Base-by-base conservation (phyloP, 2,888 invertebrate genomes). In the Lordiphosa andalusiaca region DNA sequence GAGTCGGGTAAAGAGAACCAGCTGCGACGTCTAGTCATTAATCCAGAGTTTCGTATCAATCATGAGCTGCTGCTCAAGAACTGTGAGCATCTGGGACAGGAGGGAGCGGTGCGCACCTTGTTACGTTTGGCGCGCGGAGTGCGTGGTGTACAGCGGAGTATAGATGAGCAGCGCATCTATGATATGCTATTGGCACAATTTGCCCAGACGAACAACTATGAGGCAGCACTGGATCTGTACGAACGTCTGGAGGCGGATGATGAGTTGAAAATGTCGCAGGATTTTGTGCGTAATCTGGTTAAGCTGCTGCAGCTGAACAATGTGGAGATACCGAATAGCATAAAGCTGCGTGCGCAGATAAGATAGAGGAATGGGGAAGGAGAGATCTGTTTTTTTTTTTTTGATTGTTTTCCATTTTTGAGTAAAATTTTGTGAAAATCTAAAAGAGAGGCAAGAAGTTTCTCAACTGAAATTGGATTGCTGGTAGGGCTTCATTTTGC, bases 21-120 rank as follows among this genome's bases (percentile, higher is more conserved):
- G 50, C 69, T 91, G 37, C 87, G 88, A n/a, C 91, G 91, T 38
- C 70, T 90, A 12, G 72, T 91, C 3, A 84, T 89, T 4, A 92
- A 92, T 71, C 92, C 92, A 0, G 87, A 90, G 0, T 90, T 91
- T 7, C 90, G 90, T 55, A 86, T 92, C 56, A 92, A 92, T 52
- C 89, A 91, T 0, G 91, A 91, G 12, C 89, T 91, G 7, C 69
- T 93, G 4, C 44, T 90, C 10, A 90, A 91, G 3, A 91, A 91
- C 56, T 92, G 92, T 73, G 91, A 92, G 44, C 86, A 89, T 65
- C 68, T 89, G 44, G 87, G 86, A 0, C 72, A 83, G 49, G 84
- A 86, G 55, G 88, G 88, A 0, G 75, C 87, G 1, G 78, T 88
- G 2, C 57, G 69, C 3, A 85, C 87, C 0, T 64, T 90, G 3